A percentile compares a stretch with the other conserved stretches of the same genome.
Evolutionary conservation across 35 echinoderm and acorn worm species (phyloP).

Genomic region (Lytechinus pictus): DNA sequence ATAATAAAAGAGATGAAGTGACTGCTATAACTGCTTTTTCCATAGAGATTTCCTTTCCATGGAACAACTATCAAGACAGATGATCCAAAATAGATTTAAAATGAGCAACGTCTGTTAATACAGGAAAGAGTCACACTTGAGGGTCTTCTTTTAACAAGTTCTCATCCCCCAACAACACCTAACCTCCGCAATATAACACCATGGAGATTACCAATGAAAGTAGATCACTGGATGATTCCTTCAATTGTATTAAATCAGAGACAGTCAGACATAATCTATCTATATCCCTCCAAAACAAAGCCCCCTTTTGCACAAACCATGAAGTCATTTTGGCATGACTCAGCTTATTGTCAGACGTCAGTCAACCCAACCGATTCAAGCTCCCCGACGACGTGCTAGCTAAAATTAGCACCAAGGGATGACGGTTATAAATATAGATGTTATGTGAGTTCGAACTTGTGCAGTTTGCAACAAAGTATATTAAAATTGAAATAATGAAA

Average conservation of each 20-base stretch:
- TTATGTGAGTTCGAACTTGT: background rate
- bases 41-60: background rate
- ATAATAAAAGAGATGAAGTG: too few relatives aligned
- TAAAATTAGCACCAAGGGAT: constrained; percentile 30
- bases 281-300: constrained; percentile 4
- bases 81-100: background rate
- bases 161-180: constrained; percentile 8
- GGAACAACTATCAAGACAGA: background rate
- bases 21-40: background rate
- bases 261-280: constrained; percentile 2
- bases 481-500: background rate
- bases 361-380: constrained; percentile 8
- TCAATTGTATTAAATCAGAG: background rate
- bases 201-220: background rate
- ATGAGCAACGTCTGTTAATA: constrained; percentile 19
- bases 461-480: background rate
- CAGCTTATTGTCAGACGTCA: constrained; percentile 19
- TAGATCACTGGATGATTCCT: background rate
- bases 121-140: background rate
- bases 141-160: background rate
- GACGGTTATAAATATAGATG: background rate
- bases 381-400: constrained; percentile 15
- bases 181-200: background rate
- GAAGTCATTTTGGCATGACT: constrained; percentile 2
- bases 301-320: background rate